Evolutionary conservation across 2,888 invertebrate genomes (phyloP), one percentile per base, ranked within the genome.

Genomic region (Antheraea yamamai): DNA sequence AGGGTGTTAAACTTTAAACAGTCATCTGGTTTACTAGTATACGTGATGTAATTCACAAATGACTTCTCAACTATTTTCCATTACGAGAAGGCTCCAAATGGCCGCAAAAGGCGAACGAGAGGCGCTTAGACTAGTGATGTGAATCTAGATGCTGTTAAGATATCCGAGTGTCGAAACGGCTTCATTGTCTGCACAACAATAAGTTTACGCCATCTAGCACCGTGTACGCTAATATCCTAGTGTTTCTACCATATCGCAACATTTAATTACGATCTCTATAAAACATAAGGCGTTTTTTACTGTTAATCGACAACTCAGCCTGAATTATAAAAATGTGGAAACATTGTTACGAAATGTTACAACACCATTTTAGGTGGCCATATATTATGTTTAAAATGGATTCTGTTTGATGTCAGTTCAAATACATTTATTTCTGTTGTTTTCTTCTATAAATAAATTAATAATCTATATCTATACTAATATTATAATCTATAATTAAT

Each of bases 121-220:
- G 39, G 70, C 70, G 70, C 70, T 70, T 72, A 66, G 73, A 61
- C 75, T 72, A 75, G 76, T 77, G 75, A 76, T 77, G 77, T 75
- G 76, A 74, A 76, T 75, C 76, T 52, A 71, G 76, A 76, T 76
- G 66, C 23, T 39, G 47, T 61, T 73, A 18, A 72, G 74, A 77
- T 76, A 72, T 66, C 26, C 16, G 39, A 70, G 39, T 73, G 68
- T 75, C 73, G 70, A 70, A 70, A 70, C n/a, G 20, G 16, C 74
- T 2, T 71, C 79, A 80, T 81, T 81, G 79, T 81, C 76, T 78
- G 51, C 18, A 30, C 71, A 75, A 79, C 80, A 81, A 80, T 80
- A 77, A 16, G 73, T 58, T 61, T 81, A 75, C 79, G 72, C 78
- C 77, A 79, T 26, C 75, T 72, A 64, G 70, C 68, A 64, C 66